A percentile compares a stretch with the other conserved stretches of the same genome.
Conservation (phyloP, 2,797 vertebrate genomes). For the Chloroceryle inda region DNA sequence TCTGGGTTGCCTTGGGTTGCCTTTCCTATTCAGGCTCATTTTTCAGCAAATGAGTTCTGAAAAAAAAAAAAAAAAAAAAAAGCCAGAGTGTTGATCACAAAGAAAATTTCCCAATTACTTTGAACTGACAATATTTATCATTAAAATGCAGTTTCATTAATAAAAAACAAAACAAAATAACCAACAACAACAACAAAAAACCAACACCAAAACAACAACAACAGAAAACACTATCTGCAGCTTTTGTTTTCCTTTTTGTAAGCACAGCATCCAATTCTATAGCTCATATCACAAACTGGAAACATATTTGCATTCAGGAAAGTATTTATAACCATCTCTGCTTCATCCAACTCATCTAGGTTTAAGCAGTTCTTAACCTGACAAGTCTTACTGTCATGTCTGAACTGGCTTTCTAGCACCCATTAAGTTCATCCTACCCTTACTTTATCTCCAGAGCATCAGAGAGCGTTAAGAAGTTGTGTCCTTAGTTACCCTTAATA, state of each 20-base stretch:
- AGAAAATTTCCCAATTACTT: not conserved
- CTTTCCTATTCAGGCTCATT: not conserved
- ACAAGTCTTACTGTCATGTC: not conserved
- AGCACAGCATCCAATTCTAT: not conserved
- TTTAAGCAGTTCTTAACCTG: not conserved
- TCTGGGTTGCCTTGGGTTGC: not conserved
- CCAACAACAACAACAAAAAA: not conserved
- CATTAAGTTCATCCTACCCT: not conserved
- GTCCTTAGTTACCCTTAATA: not conserved
- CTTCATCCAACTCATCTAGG: not conserved
- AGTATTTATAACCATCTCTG: not conserved
- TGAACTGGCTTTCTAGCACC: not conserved
- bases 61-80: not conserved
- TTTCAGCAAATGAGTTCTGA: not conserved
- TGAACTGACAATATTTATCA: not conserved
- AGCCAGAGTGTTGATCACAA: not conserved
- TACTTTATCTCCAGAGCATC: not conserved
- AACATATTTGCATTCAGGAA: not conserved
- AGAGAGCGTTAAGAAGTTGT: not conserved
- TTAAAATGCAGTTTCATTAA: not conserved
- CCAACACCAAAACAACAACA: not conserved
- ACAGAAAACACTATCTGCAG: not conserved
- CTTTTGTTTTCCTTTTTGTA: not conserved
- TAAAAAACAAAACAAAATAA: not conserved
- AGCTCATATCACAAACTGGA: not conserved